Percentiles rank a stretch among this genome's conserved stretches.
These are phyloP conservation scores for Telmatherina bonti DNA, from an alignment of 2,797 vertebrate genomes.

Conservation along the genomic window DNA sequence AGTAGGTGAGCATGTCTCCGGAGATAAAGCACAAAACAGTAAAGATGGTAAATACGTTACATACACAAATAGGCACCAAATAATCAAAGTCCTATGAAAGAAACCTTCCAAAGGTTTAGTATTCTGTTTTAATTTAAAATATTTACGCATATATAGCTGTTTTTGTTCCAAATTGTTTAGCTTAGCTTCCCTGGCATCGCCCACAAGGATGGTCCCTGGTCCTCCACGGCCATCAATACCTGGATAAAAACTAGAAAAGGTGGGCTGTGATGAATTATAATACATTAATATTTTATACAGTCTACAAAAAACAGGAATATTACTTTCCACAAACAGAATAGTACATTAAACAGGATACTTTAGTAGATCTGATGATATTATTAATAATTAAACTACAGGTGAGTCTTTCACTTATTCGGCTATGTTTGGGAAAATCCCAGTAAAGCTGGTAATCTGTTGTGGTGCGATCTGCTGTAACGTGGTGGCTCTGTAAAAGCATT, in stretches of 20 bases:
- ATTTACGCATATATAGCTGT: too few species aligned
- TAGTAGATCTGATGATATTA: neutral
- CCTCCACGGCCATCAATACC: neutral
- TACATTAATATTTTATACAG: neutral
- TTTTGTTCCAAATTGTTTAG: neutral
- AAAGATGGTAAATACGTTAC: too few species aligned
- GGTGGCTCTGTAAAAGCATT: constrained; percentile 1
- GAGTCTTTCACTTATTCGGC: neutral
- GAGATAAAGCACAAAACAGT: neutral
- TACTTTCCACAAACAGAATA: neutral
- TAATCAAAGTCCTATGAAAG: too few species aligned
- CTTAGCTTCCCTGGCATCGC: neutral
- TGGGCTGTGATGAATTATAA: neutral
- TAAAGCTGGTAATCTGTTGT: neutral
- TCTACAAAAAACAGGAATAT: neutral
- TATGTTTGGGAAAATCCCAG: neutral
- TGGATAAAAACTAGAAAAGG: neutral
- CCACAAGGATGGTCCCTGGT: neutral
- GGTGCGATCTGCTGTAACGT: neutral
- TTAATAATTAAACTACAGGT: neutral
- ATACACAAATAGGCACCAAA: too few species aligned
- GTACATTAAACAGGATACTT: neutral
- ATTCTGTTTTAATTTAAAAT: too few species aligned
- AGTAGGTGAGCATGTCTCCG: neutral
- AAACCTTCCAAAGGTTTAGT: too few species aligned